These are phyloP conservation scores for Rhyacichthys aspro DNA, from an alignment of 2,797 vertebrate genomes.

Conservation along the genomic window DNA sequence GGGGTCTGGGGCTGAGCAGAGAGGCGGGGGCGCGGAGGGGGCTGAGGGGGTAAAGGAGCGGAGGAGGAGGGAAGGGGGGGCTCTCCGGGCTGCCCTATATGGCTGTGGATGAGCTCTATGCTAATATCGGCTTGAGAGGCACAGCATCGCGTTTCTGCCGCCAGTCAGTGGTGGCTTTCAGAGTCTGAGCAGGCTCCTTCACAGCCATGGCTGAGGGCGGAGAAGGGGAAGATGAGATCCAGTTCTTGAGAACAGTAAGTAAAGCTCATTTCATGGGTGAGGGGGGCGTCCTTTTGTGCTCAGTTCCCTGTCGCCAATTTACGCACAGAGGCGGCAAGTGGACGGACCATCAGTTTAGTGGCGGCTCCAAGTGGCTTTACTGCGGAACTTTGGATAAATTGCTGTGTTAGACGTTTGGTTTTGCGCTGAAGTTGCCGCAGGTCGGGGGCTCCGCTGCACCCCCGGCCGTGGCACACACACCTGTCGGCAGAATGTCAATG, in stretches of 20 bases:
- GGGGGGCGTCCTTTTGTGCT: constrained; percentile 2
- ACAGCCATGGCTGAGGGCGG: constrained; percentile 96
- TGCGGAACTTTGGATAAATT: constrained; percentile 35
- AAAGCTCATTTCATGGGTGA: constrained; percentile 45
- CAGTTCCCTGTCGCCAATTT: constrained; percentile 31
- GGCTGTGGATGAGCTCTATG: constrained; percentile 92
- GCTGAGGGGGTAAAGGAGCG: constrained; percentile 35
- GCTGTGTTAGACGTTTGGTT: constrained; percentile 4
- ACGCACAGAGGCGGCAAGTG: constrained; percentile 12
- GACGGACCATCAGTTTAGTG: constrained; percentile 15
- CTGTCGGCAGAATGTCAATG: constrained; percentile 69
- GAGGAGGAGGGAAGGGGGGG: constrained; percentile 45
- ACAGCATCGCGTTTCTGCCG: constrained; percentile 79
- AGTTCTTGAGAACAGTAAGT: constrained; percentile 99
- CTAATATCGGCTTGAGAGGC: constrained; percentile 87
- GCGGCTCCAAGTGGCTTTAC: constrained; percentile 15
- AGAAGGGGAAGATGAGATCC: constrained; percentile 98
- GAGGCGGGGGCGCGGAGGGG: constrained; percentile 2
- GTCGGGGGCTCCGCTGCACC: constrained; percentile 34
- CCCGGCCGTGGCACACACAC: constrained; percentile 64
- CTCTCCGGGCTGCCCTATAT: constrained; percentile 87
- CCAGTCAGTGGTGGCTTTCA: constrained; percentile 83
- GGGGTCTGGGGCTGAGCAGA: constrained; percentile 20
- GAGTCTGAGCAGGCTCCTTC: constrained; percentile 89
- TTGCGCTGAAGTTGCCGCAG: constrained; percentile 45